Conservation (phyloP, 2,888 invertebrate species). For the Brachypalpus laphriformis region DNA sequence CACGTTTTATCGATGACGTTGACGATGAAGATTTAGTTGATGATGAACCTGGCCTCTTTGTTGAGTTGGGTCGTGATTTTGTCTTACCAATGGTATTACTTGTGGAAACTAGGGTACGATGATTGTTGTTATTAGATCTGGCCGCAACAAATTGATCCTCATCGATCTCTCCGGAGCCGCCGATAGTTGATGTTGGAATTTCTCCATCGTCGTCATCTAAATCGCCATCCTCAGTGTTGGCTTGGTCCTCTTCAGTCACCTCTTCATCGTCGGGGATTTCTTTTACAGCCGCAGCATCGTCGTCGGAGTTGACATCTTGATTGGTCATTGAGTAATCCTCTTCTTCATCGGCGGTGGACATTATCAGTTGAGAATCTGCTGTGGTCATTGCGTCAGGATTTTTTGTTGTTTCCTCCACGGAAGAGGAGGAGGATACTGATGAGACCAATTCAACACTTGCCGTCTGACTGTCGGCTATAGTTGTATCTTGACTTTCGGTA, state of each 20-base stretch:
- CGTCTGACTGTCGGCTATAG: conserved; percentile 37
- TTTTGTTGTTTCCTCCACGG: conserved; percentile 50
- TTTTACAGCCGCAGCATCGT: conserved; percentile 77
- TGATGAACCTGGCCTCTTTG: conserved; percentile 74
- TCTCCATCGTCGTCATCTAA: conserved; percentile 51
- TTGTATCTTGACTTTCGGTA: conserved; percentile 54
- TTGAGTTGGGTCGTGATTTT: conserved; percentile 76
- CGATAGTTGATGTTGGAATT: conserved; percentile 69
- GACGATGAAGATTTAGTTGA: conserved; percentile 77
- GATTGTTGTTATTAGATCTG: conserved; percentile 80
- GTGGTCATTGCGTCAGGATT: conserved; percentile 48
- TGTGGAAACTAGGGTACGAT: conserved; percentile 79
- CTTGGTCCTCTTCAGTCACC: conserved; percentile 31
- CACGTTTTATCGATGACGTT: conserved; percentile 75
- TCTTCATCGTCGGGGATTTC: conserved; percentile 52
- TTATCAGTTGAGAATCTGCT: conserved; percentile 31
- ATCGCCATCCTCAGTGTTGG: conserved; percentile 31
- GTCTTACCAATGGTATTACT: conserved; percentile 76
- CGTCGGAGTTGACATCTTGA: conserved; percentile 73
- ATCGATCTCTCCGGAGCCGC: conserved; percentile 58
- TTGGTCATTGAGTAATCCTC: conserved; percentile 63
- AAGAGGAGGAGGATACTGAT: conserved; percentile 22
- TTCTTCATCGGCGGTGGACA: conserved; percentile 53
- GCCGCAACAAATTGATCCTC: conserved; percentile 81
- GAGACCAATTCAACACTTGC: conserved; percentile 38